Evolutionary conservation across 2,797 vertebrate genomes (phyloP).

Genomic region (Sarcoramphus papa): DNA sequence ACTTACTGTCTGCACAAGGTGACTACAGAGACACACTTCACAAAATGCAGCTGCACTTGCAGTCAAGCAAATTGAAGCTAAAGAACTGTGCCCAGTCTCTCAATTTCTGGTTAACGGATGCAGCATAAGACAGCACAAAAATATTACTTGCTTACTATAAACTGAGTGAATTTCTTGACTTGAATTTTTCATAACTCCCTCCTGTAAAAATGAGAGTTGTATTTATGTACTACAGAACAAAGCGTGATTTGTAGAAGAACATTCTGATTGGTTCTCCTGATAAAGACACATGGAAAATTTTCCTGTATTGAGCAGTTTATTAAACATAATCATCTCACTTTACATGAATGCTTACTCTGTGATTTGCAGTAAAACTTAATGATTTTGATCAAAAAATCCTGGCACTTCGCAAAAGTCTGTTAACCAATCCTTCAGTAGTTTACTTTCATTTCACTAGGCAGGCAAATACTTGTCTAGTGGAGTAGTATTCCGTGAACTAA

Average conservation of each 20-base stretch:
- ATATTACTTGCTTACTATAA: neutral
- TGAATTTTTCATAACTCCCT: neutral
- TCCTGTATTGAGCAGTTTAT: neutral
- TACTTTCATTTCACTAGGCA: neutral
- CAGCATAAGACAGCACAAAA: neutral
- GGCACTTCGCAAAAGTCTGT: neutral
- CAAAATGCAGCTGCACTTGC: neutral
- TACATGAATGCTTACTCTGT: neutral
- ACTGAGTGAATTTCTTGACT: neutral
- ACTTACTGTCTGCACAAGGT: neutral
- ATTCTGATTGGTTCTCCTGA: neutral
- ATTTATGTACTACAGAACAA: neutral
- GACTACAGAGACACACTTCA: neutral
- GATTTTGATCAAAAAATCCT: neutral
- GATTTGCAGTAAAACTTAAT: neutral
- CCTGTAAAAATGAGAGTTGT: neutral
- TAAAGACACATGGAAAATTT: neutral
- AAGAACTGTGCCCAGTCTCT: neutral
- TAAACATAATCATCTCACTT: neutral
- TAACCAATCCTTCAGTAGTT: neutral
- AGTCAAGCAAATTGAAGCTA: neutral
- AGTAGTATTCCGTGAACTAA: neutral
- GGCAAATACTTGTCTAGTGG: neutral
- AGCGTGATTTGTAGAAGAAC: neutral
- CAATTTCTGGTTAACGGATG: fast-evolving